These are phyloP conservation scores for Drosophila serrata DNA, from an alignment of 1,140 invertebrate species.

Conservation along the genomic window DNA sequence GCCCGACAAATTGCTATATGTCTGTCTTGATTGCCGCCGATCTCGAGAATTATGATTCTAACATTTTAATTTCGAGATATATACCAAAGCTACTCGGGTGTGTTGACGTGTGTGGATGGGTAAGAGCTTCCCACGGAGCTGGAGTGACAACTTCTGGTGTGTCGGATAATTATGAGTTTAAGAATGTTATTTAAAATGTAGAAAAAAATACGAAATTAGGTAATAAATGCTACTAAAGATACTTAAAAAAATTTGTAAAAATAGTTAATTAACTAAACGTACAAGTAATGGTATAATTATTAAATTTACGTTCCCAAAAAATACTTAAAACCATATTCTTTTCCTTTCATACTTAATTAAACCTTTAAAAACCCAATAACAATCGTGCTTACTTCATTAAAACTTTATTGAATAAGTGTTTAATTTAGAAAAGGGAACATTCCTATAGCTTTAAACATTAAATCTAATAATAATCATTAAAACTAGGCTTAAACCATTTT, in stretches of 20 bases:
- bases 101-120: slow-evolving; percentile 8
- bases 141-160: slow-evolving; percentile 30
- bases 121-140: slow-evolving; percentile 59
- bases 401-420: not conserved
- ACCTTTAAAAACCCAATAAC: not conserved
- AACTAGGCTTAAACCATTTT: not conserved
- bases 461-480: slow-evolving; percentile 1
- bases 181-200: not conserved
- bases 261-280: not conserved
- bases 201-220: not conserved
- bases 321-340: not conserved
- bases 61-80: slow-evolving; percentile 58
- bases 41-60: slow-evolving; percentile 61
- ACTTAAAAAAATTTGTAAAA: too few relatives aligned
- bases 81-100: slow-evolving; percentile 26
- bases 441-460: not conserved
- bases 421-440: not conserved
- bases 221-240: not conserved
- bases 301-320: not conserved
- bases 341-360: not conserved
- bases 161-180: not conserved
- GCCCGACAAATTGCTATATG: slow-evolving; percentile 66
- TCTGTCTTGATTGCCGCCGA: slow-evolving; percentile 30
- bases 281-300: too few relatives aligned
- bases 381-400: not conserved